Evolutionary conservation across 64 coral and sea anemone species (phyloP).

Genomic region (Exaiptasia diaphana): DNA sequence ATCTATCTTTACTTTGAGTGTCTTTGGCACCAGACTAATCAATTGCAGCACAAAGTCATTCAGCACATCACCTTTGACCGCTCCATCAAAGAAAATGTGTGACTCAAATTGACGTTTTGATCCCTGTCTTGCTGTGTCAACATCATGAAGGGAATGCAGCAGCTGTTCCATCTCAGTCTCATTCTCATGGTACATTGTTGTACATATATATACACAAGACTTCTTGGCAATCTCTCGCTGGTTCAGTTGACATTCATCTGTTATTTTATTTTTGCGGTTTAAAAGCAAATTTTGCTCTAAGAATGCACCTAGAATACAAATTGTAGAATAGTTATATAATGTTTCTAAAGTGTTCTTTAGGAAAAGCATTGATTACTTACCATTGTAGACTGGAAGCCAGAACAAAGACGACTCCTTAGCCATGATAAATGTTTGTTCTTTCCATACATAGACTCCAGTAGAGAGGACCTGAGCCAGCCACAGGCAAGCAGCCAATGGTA

Average conservation of each 20-base stretch:
- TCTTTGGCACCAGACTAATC: conserved; percentile 65
- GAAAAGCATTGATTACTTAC: conserved; percentile 37
- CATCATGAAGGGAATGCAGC: conserved; percentile 69
- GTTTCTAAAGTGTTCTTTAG: neutral
- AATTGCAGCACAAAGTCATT: conserved; percentile 82
- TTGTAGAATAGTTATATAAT: no score
- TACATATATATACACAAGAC: conserved; percentile 80
- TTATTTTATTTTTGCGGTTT: conserved; percentile 82
- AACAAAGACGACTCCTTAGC: conserved; percentile 85
- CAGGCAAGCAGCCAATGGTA: neutral
- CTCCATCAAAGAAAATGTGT: conserved; percentile 92
- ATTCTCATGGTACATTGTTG: conserved; percentile 93
- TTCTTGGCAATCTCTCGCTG: conserved; percentile 52
- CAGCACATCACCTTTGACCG: conserved; percentile 72
- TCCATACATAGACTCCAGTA: conserved; percentile 77
- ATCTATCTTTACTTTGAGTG: conserved; percentile 61
- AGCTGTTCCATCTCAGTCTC: conserved; percentile 94
- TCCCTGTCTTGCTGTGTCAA: conserved; percentile 55
- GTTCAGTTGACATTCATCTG: conserved; percentile 77
- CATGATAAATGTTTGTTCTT: conserved; percentile 71
- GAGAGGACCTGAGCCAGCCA: conserved; percentile 65
- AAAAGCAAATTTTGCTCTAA: conserved; percentile 86
- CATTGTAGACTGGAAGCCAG: conserved; percentile 92
- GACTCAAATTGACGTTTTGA: conserved; percentile 82
- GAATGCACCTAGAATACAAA: conserved; percentile 47